phyloP scores from a whole-genome alignment of 2,888 invertebrate species.

The Dicycla oo region DNA sequence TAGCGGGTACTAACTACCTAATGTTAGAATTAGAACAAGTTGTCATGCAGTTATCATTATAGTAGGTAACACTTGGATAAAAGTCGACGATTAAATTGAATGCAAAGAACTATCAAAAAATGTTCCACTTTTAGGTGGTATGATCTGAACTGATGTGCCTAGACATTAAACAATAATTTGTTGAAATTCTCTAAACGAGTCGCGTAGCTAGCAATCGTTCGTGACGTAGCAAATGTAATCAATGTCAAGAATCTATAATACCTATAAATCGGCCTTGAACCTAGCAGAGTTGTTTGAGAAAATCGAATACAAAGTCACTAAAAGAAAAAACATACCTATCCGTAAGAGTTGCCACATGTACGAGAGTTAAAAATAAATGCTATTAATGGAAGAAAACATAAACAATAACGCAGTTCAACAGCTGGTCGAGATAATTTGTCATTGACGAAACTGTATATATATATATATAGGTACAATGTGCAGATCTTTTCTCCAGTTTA shows the following conservation, averaged over 20 bases:
- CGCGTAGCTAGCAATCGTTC: slow-evolving; percentile 14
- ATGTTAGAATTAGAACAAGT: not conserved
- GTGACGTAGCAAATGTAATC: slow-evolving; percentile 11
- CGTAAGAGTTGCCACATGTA: slow-evolving; percentile 12
- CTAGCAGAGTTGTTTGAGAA: not conserved
- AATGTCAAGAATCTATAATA: slow-evolving; percentile 30
- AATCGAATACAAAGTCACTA: slow-evolving; percentile 11
- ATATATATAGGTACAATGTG: not conserved
- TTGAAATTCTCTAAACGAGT: slow-evolving; percentile 14
- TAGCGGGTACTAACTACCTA: not conserved
- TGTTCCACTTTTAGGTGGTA: not conserved
- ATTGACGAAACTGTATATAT: not conserved
- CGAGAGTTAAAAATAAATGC: slow-evolving; percentile 17
- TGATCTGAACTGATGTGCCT: too few species aligned
- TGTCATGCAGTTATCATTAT: not conserved
- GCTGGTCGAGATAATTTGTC: slow-evolving; percentile 3
- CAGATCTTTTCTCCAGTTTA: not conserved
- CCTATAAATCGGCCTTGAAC: slow-evolving; percentile 42
- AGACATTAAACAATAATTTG: not conserved
- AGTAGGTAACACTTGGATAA: not conserved
- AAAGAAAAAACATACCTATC: fast-evolving
- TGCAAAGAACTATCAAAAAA: not conserved
- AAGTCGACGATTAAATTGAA: not conserved
- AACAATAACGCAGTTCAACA: slow-evolving; percentile 7
- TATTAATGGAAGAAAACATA: slow-evolving; percentile 26